Conservation (phyloP, 2,113 vertebrate species). For the Rhipidura dahli region DNA sequence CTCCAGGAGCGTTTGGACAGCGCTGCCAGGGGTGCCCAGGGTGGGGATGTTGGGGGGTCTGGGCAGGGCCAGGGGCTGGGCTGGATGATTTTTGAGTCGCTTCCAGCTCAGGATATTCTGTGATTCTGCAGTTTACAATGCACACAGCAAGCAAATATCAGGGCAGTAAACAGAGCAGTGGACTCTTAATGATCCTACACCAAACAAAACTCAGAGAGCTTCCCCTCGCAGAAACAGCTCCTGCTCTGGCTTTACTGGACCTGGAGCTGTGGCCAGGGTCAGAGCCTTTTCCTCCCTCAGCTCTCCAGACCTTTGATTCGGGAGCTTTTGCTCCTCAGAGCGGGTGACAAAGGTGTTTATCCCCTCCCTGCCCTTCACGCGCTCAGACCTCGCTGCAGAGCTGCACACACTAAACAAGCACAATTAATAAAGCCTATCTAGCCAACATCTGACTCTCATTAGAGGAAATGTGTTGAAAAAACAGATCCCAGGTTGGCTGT, state of each 20-base stretch:
- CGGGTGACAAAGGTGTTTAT: neutral
- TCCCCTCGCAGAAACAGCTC: neutral
- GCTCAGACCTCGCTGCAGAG: neutral
- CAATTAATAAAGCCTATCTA: slow-evolving; percentile 57
- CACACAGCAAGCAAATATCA: neutral
- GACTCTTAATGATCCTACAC: neutral
- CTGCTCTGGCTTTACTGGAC: neutral
- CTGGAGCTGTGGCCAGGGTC: neutral
- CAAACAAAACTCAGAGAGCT: neutral
- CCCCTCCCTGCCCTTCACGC: neutral
- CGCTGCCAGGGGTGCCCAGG: neutral
- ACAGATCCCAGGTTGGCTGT: slow-evolving; percentile 60
- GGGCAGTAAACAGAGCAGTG: neutral
- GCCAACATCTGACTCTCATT: slow-evolving; percentile 64
- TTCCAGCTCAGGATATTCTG: neutral
- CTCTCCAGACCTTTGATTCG: neutral
- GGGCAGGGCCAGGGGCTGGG: neutral
- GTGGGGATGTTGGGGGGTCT: neutral
- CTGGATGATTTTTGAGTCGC: neutral
- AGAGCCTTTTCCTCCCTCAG: neutral
- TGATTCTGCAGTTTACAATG: neutral
- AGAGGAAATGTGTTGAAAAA: slow-evolving; percentile 60
- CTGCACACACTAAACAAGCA: slow-evolving; percentile 32
- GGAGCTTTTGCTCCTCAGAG: neutral
- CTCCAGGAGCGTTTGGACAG: neutral